Percentiles rank a stretch among this genome's conserved stretches.
Conservation (phyloP, 2,888 invertebrate species). For the Dicranocentrus wangi region DNA sequence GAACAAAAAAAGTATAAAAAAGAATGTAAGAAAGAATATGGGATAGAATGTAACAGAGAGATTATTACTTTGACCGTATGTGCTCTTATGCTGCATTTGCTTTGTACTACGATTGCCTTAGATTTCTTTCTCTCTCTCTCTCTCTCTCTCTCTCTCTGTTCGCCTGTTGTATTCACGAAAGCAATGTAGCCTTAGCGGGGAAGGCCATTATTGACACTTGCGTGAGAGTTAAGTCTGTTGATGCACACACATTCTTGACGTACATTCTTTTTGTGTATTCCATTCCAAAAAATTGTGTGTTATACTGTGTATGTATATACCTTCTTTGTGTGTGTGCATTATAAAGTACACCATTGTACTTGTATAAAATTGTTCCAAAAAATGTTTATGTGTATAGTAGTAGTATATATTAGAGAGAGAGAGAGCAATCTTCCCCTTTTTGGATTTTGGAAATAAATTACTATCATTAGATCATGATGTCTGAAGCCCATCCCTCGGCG, state of each 20-base stretch:
- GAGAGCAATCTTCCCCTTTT: slow-evolving; percentile 41
- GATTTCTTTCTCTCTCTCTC: background rate
- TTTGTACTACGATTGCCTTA: slow-evolving; percentile 12
- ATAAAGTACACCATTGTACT: background rate
- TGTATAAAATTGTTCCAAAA: background rate
- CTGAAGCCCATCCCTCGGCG: slow-evolving; percentile 46
- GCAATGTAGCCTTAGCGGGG: background rate
- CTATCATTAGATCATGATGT: slow-evolving; percentile 59
- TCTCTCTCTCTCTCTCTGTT: background rate
- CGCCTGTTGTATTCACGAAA: slow-evolving; percentile 15
- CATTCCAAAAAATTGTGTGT: background rate
- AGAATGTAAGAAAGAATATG: slow-evolving; percentile 8
- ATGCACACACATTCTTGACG: slow-evolving; percentile 36
- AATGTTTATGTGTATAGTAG: slow-evolving; percentile 13
- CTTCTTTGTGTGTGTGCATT: background rate
- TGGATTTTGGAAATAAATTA: slow-evolving; percentile 55
- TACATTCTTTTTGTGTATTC: background rate
- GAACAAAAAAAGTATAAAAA: background rate
- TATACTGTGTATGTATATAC: slow-evolving; percentile 5
- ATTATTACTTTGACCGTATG: background rate
- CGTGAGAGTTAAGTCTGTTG: slow-evolving; percentile 30
- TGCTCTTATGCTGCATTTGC: background rate
- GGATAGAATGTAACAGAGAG: slow-evolving; percentile 13
- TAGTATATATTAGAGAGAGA: slow-evolving; percentile 4
- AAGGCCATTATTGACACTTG: slow-evolving; percentile 63